Base-by-base conservation (phyloP, 2,113 vertebrate species). In the Notarius quadriscutis region DNA sequence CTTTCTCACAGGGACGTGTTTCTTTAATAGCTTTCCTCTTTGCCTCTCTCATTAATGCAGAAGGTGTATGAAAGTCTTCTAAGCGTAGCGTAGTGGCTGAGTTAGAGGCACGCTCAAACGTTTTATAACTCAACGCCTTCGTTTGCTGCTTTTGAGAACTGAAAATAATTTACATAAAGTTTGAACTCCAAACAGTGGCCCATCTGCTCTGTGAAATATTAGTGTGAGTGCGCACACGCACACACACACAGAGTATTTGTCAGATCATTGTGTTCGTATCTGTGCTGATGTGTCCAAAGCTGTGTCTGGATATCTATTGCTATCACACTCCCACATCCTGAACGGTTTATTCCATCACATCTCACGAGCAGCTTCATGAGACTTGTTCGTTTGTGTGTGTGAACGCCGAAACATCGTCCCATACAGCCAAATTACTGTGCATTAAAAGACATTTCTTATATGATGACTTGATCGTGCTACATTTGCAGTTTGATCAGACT, bases 151-250 rank as follows among this genome's bases (percentile, higher is more conserved):
- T 84, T 12, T 62, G 20, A 85, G 20, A 22, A 12, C 27, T 22
- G 30, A 81, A 81, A 34, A 81, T 81, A 9, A 81, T 81, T 60
- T 81, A 22, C 55, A 81, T 81, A 60, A 81, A 81, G 79, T 81
- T 81, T 60, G 79, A 60, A 41, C 25, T 79, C 55, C 79, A 60
- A 55, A 60, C 79, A 22, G 55, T 12, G 11, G 79, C 8, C 79
- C 79, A 60, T 81, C 79, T 81, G 79, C 30, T 60, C 22, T 22
- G 57, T 60, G 79, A 60, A 81, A 80, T 58, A 30, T 27, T 30
- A 53, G n/a, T 80, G 77, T 30, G n/a, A 80, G 7, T 57, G 77
- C 27, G 62, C 53, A 75, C 69, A 51, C 81, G 27, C 14, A 48
- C 83, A 84, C 65, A 41, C 53, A 14, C 27, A 75, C n/a, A 85